These are phyloP conservation scores for Orchesella cincta DNA, from an alignment of 1,140 invertebrate species.

Conservation along the genomic window DNA sequence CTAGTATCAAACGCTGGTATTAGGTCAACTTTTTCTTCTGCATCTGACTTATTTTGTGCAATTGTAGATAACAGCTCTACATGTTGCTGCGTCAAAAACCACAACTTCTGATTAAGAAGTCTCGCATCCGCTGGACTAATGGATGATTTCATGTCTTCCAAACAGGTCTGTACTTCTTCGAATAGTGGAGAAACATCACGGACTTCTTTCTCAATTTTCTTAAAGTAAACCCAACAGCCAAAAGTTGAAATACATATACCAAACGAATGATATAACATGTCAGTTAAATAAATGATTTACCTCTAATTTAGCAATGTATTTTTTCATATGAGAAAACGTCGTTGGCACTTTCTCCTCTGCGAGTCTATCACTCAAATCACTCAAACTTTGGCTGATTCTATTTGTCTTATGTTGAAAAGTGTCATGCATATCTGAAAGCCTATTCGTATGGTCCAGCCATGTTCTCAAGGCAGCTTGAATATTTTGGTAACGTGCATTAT, in stretches of 20 bases:
- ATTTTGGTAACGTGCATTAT: constrained; percentile 73
- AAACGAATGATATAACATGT: background rate
- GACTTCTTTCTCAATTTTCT: background rate
- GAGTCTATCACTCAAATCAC: constrained; percentile 63
- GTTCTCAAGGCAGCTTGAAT: constrained; percentile 76
- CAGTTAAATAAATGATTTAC: background rate
- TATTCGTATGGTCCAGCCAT: constrained; percentile 62
- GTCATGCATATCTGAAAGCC: constrained; percentile 55
- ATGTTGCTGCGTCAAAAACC: constrained; percentile 74
- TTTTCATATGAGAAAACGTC: constrained; percentile 36
- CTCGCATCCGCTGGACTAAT: constrained; percentile 85
- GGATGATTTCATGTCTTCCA: constrained; percentile 72
- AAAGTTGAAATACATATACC: background rate
- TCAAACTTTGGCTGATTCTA: constrained; percentile 23
- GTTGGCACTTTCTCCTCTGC: constrained; percentile 58
- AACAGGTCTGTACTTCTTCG: constrained; percentile 41
- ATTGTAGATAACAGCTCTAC: constrained; percentile 77
- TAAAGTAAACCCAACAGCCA: no score
- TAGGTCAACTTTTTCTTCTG: constrained; percentile 74
- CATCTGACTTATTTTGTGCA: constrained; percentile 68
- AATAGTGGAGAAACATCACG: constrained; percentile 23
- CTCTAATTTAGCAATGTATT: constrained; percentile 18
- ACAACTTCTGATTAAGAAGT: constrained; percentile 72
- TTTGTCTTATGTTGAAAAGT: constrained; percentile 54
- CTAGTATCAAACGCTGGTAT: constrained; percentile 70